Conservation (phyloP, 2,888 invertebrate species). For the Tiphia femorata region DNA sequence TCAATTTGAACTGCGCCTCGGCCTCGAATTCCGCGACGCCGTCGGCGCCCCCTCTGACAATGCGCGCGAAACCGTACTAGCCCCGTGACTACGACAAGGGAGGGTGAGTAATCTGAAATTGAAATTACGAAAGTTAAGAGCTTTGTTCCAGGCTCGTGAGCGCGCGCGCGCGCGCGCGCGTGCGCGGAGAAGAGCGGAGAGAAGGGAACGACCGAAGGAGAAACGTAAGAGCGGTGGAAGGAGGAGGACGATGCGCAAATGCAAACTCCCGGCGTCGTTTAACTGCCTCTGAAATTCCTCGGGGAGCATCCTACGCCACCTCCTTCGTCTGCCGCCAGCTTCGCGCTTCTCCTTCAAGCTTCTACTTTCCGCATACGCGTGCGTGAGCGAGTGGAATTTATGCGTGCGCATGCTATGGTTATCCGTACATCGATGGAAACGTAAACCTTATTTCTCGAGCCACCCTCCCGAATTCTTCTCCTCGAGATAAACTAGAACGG, state of each 20-base stretch:
- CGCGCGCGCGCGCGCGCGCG: slow-evolving; percentile 29
- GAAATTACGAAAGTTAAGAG: slow-evolving; percentile 54
- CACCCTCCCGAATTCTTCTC: no score
- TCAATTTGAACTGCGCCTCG: slow-evolving; percentile 37
- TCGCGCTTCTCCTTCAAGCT: neutral
- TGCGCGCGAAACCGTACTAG: slow-evolving; percentile 28
- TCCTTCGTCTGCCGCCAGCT: neutral
- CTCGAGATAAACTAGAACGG: no score
- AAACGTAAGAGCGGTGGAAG: neutral
- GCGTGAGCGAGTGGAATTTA: no score
- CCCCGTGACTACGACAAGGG: slow-evolving; percentile 11
- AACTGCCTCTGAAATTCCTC: slow-evolving; percentile 10
- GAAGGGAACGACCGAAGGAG: slow-evolving; percentile 3
- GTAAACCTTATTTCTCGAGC: no score
- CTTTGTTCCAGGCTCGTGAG: slow-evolving; percentile 40
- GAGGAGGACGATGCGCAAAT: slow-evolving; percentile 20
- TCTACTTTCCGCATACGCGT: no score
- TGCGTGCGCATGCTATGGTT: no score
- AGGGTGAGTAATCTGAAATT: slow-evolving; percentile 46
- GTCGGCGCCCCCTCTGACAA: slow-evolving; percentile 33
- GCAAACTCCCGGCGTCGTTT: slow-evolving; percentile 28
- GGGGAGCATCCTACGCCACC: neutral
- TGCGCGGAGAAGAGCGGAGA: slow-evolving; percentile 7
- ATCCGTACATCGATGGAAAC: no score
- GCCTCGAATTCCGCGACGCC: slow-evolving; percentile 31